These are phyloP conservation scores for Agonopterix heracliana DNA, from an alignment of 2,888 invertebrate genomes.

Conservation along the genomic window DNA sequence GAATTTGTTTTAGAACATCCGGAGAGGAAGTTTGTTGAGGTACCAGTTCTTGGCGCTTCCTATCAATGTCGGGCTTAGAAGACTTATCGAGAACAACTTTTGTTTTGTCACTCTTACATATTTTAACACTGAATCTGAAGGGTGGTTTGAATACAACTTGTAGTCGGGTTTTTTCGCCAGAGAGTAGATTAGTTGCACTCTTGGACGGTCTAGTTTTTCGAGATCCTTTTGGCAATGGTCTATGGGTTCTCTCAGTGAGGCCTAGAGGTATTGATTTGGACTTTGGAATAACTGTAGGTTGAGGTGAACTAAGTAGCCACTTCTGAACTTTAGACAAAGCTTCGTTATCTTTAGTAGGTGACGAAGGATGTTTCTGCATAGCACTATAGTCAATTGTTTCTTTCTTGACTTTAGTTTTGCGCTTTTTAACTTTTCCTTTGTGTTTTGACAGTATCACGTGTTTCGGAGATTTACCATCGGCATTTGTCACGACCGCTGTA, in stretches of 20 bases:
- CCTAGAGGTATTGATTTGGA: slow-evolving; percentile 90
- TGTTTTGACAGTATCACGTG: slow-evolving; percentile 70
- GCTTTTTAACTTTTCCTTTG: slow-evolving; percentile 66
- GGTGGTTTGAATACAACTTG: slow-evolving; percentile 93
- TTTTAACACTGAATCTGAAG: slow-evolving; percentile 89
- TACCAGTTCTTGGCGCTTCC: slow-evolving; percentile 47
- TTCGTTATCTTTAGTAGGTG: slow-evolving; percentile 74
- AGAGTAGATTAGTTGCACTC: slow-evolving; percentile 82
- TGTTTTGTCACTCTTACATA: slow-evolving; percentile 82
- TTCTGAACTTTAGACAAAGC: slow-evolving; percentile 87
- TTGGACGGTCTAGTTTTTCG: slow-evolving; percentile 77
- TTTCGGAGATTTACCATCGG: slow-evolving; percentile 75
- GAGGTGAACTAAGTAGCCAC: slow-evolving; percentile 86
- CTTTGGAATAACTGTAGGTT: slow-evolving; percentile 80
- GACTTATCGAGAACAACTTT: slow-evolving; percentile 78
- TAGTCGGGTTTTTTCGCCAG: slow-evolving; percentile 81
- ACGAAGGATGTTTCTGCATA: slow-evolving; percentile 76
- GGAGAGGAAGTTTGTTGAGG: slow-evolving; percentile 29
- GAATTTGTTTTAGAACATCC: slow-evolving; percentile 32
- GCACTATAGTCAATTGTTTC: slow-evolving; percentile 89
- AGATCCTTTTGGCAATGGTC: slow-evolving; percentile 70
- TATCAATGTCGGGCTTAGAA: slow-evolving; percentile 65
- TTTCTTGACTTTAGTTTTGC: slow-evolving; percentile 78
- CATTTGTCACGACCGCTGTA: slow-evolving; percentile 58
- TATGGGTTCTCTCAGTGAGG: slow-evolving; percentile 72